phyloP scores from a whole-genome alignment of 2,888 invertebrate species.

The Brenthis hecate region DNA sequence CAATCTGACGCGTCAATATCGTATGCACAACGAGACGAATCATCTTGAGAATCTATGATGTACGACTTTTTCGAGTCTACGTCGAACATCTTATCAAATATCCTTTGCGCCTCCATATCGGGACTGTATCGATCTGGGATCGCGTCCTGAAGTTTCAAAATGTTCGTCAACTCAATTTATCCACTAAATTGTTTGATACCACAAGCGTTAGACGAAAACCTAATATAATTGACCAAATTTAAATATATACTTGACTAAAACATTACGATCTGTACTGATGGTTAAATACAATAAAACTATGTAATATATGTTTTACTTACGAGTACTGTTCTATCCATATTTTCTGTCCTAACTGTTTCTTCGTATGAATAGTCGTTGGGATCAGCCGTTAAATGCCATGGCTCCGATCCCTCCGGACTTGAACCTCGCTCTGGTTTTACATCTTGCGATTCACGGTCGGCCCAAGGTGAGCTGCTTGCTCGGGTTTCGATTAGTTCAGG shows the following conservation, averaged over 20 bases:
- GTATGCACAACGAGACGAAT: constrained; percentile 77
- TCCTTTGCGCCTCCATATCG: constrained; percentile 81
- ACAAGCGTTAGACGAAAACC: constrained; percentile 3
- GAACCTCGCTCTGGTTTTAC: constrained; percentile 63
- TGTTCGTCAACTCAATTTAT: constrained; percentile 58
- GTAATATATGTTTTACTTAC: constrained; percentile 56
- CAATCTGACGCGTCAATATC: constrained; percentile 78
- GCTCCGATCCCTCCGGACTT: constrained; percentile 70
- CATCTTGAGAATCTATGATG: constrained; percentile 70
- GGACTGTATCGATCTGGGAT: constrained; percentile 82
- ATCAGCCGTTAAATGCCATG: constrained; percentile 69
- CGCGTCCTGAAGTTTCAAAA: constrained; percentile 79
- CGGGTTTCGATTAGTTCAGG: constrained; percentile 70
- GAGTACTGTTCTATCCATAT: constrained; percentile 72
- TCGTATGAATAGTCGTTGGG: constrained; percentile 71
- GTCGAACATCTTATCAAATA: constrained; percentile 83
- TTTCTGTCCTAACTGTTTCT: constrained; percentile 69
- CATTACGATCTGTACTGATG: constrained; percentile 12
- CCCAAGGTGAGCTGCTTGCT: constrained; percentile 67
- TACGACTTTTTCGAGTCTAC: constrained; percentile 76
- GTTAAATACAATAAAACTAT: constrained; percentile 13
- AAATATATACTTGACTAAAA: constrained; percentile 6
- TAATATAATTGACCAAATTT: constrained; percentile 15
- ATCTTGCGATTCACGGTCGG: constrained; percentile 59
- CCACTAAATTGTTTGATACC: constrained; percentile 24